Evolutionary conservation across 2,888 invertebrate species (phyloP).

Genomic region (Drosophila nigricruria): DNA sequence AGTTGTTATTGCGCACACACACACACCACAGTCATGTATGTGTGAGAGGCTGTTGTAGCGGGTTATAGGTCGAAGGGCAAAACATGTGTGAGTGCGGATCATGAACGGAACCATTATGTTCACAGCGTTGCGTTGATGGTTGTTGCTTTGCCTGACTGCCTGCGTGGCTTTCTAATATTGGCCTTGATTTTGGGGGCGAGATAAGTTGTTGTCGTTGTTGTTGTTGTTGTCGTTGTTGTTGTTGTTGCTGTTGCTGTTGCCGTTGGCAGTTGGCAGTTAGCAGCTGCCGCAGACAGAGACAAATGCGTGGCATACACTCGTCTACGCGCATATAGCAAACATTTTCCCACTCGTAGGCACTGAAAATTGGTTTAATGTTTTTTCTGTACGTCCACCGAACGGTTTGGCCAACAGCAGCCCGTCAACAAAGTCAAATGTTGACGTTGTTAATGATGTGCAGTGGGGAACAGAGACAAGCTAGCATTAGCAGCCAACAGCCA

Average conservation of each 20-base stretch:
- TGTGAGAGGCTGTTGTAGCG: not conserved
- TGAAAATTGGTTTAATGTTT: slow-evolving; percentile 78
- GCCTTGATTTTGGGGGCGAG: slow-evolving; percentile 63
- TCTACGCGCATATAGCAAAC: slow-evolving; percentile 7
- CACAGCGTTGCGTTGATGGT: slow-evolving; percentile 71
- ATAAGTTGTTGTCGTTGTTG: slow-evolving; percentile 47
- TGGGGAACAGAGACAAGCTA: slow-evolving; percentile 7
- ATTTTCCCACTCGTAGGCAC: slow-evolving; percentile 41
- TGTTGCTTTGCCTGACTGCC: slow-evolving; percentile 32
- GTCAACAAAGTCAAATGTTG: slow-evolving; percentile 79
- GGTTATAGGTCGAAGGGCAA: slow-evolving; percentile 16
- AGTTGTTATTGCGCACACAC: slow-evolving; percentile 61
- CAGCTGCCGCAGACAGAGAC: slow-evolving; percentile 73
- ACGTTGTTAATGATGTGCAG: slow-evolving; percentile 74
- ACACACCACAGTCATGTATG: slow-evolving; percentile 13
- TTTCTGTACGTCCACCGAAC: slow-evolving; percentile 53
- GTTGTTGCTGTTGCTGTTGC: not conserved
- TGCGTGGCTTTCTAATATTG: slow-evolving; percentile 73
- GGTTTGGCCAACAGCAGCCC: slow-evolving; percentile 56
- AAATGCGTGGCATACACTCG: slow-evolving; percentile 55
- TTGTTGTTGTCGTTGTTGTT: slow-evolving; percentile 25
- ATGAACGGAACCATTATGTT: slow-evolving; percentile 68
- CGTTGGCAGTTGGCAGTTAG: slow-evolving; percentile 34
- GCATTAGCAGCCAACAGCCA: slow-evolving; percentile 13
- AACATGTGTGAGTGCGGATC: slow-evolving; percentile 42